Evolutionary conservation across 2,113 vertebrate genomes (phyloP).

Genomic region (Mus spicilegus): DNA sequence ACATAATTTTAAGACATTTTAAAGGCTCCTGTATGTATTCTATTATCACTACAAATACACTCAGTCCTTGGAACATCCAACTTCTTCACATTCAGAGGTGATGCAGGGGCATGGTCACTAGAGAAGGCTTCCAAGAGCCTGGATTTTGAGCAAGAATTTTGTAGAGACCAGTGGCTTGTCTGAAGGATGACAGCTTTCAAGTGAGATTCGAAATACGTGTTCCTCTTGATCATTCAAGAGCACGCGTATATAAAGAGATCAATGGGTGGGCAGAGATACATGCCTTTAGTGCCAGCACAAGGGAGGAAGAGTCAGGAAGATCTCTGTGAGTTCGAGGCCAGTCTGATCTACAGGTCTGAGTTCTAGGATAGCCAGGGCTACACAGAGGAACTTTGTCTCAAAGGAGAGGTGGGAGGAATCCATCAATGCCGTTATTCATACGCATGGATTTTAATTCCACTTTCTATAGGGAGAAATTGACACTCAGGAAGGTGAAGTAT

Average conservation of each 20-base stretch:
- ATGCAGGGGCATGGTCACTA: background rate
- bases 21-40: background rate
- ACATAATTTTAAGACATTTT: background rate
- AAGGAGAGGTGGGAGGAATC: background rate
- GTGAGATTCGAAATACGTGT: background rate
- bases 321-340: no score
- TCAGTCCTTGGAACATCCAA: background rate
- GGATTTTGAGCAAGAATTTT: background rate
- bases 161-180: background rate
- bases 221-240: background rate
- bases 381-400: no score
- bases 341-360: no score
- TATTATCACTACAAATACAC: background rate
- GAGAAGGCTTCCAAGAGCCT: slow-evolving; percentile 9
- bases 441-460: background rate
- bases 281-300: no score
- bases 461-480: background rate
- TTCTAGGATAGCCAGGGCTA: no score
- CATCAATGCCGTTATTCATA: slow-evolving; percentile 7
- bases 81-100: background rate
- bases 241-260: background rate
- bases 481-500: background rate
- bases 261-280: no score
- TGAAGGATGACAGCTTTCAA: background rate
- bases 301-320: no score